Conservation (phyloP, 1,140 invertebrate genomes). For the Drosophila saltans region DNA sequence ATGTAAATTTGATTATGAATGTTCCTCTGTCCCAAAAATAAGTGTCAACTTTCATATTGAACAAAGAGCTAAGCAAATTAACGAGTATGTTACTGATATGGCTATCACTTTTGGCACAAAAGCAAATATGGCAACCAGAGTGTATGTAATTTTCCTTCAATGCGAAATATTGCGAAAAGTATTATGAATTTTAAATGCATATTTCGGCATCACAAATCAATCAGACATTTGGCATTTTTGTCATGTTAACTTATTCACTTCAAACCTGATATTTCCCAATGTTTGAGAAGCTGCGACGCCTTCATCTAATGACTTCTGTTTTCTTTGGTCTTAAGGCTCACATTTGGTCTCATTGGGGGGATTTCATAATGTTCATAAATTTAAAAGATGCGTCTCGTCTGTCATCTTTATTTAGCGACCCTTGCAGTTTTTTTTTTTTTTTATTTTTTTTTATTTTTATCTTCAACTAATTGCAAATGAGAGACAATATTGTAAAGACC, state of each 20-base stretch:
- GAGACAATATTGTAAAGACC: not conserved
- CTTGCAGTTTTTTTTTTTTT: conserved; percentile 14
- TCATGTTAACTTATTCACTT: conserved; percentile 37
- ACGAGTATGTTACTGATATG: conserved; percentile 71
- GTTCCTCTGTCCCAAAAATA: conserved; percentile 15
- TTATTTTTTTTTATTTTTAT: conserved; percentile 1
- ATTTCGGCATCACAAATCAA: conserved; percentile 57
- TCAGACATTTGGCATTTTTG: conserved; percentile 61
- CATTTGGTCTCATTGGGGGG: conserved; percentile 26
- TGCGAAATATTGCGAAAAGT: conserved; percentile 12
- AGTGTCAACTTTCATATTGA: conserved; percentile 41
- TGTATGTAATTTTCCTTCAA: no score
- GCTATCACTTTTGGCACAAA: not conserved
- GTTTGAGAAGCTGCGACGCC: conserved; percentile 26
- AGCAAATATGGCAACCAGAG: not conserved
- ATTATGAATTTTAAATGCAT: conserved; percentile 60
- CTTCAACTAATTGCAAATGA: conserved; percentile 13
- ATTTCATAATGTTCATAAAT: conserved; percentile 7
- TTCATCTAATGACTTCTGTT: conserved; percentile 18
- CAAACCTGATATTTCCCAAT: conserved; percentile 35
- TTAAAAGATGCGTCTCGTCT: not conserved
- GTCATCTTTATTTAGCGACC: conserved; percentile 14
- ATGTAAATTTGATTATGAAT: conserved; percentile 70
- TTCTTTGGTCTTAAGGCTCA: conserved; percentile 24
- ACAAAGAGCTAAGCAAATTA: conserved; percentile 63